Percentiles rank a stretch among this genome's conserved stretches.
Conservation (phyloP, 2,797 vertebrate genomes). For the Zalophus californianus region DNA sequence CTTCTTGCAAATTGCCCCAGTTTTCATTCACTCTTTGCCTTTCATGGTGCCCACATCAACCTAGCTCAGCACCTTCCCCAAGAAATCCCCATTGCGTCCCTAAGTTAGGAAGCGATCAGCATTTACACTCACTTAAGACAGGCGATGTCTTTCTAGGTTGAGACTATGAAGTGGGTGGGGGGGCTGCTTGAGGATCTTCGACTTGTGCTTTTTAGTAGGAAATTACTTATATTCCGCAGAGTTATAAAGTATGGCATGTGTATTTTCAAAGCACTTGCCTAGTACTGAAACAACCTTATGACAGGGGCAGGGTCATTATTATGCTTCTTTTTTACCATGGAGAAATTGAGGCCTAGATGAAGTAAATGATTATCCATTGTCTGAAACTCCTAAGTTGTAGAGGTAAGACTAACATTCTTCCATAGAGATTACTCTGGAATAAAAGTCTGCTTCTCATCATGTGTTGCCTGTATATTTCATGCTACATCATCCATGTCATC, state of each 20-base stretch:
- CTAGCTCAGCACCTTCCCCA: not conserved
- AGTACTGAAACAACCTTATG: not conserved
- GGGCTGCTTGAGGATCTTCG: not conserved
- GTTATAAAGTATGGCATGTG: not conserved
- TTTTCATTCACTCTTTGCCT: slow-evolving; percentile 22
- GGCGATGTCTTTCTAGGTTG: not conserved
- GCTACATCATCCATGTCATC: not conserved
- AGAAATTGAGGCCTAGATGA: not conserved
- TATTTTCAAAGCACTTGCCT: not conserved
- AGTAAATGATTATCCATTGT: not conserved
- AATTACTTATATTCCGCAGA: not conserved
- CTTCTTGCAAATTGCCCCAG: not conserved
- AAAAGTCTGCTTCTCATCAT: not conserved
- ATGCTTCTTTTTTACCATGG: not conserved
- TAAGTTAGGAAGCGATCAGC: not conserved
- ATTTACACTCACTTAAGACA: not conserved
- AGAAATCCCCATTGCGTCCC: not conserved
- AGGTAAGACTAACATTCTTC: not conserved
- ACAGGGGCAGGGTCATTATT: not conserved
- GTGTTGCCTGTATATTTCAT: not conserved
- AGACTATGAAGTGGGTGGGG: not conserved
- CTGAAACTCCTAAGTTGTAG: not conserved
- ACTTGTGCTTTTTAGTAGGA: not conserved
- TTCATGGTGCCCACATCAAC: not conserved
- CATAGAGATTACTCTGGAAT: not conserved